Evolutionary conservation across 2,888 invertebrate genomes (phyloP).

Genomic region (Thysanoteuthis rhombus): DNA sequence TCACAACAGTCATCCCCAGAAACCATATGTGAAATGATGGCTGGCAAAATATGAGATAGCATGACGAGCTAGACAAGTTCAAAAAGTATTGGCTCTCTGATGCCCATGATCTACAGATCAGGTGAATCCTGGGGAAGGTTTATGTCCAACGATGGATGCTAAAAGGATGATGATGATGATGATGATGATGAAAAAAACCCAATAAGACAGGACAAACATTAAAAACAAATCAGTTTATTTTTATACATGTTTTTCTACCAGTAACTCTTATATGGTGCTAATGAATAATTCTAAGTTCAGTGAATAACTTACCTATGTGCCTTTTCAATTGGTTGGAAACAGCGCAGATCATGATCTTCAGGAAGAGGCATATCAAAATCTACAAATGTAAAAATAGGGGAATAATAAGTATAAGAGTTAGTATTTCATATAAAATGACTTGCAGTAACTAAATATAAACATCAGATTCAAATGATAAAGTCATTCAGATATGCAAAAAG

Average conservation of each 20-base stretch:
- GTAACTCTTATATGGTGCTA: neutral
- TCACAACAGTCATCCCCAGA: no score
- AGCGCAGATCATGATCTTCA: constrained; percentile 83
- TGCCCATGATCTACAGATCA: no score
- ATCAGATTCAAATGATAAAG: neutral
- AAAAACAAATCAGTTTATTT: neutral
- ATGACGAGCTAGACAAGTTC: no score
- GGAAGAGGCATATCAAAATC: constrained; percentile 73
- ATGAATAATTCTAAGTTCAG: neutral
- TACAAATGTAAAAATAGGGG: constrained; percentile 45
- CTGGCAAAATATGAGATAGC: no score
- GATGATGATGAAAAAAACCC: neutral
- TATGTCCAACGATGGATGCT: no score
- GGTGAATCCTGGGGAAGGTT: no score
- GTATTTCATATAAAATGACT: neutral
- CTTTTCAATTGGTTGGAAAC: constrained; percentile 78
- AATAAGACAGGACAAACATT: neutral
- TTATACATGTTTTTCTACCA: neutral
- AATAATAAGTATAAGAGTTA: constrained; percentile 22
- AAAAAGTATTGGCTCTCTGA: no score
- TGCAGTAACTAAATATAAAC: neutral
- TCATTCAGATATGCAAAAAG: neutral
- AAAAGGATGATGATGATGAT: no score
- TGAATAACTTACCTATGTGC: constrained; percentile 58
- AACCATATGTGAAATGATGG: no score